Evolutionary conservation across 2,797 vertebrate genomes (phyloP).

Genomic region (Hapalemur alaotrensis): DNA sequence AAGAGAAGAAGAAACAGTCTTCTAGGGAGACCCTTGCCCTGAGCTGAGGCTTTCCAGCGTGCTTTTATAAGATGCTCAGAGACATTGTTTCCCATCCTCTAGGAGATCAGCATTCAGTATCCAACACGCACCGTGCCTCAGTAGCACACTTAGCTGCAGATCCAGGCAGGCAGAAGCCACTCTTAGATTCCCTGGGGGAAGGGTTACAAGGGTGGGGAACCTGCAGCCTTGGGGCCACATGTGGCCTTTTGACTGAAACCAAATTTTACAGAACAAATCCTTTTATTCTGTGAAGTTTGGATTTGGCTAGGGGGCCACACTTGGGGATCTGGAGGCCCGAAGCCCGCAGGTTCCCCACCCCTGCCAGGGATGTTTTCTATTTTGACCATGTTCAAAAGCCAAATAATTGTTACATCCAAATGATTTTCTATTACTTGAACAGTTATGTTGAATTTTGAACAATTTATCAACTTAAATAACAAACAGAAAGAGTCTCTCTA

Average conservation of each 20-base stretch:
- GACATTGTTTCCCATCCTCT: fast-evolving
- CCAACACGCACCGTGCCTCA: fast-evolving
- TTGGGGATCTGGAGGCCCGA: neutral
- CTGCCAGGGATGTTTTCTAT: neutral
- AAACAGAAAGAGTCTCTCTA: neutral
- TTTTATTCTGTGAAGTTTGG: neutral
- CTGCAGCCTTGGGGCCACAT: neutral
- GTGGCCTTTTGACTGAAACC: neutral
- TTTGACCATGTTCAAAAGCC: neutral
- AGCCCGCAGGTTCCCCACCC: no score
- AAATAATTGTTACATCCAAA: neutral
- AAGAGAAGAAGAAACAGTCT: neutral
- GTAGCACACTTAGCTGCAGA: fast-evolving
- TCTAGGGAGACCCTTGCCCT: fast-evolving
- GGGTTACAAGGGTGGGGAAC: neutral
- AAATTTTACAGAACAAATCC: neutral
- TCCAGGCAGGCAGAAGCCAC: fast-evolving
- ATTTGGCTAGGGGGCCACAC: neutral
- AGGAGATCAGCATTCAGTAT: neutral
- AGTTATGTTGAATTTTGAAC: neutral
- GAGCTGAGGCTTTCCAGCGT: neutral
- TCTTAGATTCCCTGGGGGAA: neutral
- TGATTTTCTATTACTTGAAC: neutral
- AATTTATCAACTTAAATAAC: neutral
- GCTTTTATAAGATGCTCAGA: neutral